These are phyloP conservation scores for Celastrina argiolus DNA, from an alignment of 2,888 invertebrate genomes.

Conservation along the genomic window DNA sequence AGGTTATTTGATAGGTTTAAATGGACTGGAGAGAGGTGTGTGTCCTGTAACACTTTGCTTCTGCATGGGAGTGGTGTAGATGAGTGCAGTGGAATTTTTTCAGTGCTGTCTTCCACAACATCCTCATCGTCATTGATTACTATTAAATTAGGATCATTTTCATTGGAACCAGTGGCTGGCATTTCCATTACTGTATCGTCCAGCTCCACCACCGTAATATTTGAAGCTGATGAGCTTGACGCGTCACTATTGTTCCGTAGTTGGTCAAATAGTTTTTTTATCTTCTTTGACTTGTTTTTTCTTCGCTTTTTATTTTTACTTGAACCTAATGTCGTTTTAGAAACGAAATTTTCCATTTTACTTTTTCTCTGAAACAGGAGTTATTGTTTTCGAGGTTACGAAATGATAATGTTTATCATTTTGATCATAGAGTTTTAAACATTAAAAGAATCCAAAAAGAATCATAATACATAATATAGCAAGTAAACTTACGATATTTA, in stretches of 20 bases:
- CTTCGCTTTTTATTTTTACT: conserved; percentile 26
- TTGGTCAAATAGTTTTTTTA: conserved; percentile 41
- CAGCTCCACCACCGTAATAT: conserved; percentile 39
- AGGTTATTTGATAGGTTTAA: conserved; percentile 32
- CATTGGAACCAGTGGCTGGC: conserved; percentile 22
- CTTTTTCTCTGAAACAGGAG: not conserved
- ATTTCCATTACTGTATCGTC: conserved; percentile 30
- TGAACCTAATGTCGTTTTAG: not conserved
- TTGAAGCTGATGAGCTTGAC: conserved; percentile 24
- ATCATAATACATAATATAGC: not conserved
- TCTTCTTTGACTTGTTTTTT: conserved; percentile 39
- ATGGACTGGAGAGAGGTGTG: conserved; percentile 27
- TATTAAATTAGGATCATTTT: conserved; percentile 31
- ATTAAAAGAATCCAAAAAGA: not conserved
- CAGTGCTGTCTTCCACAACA: conserved; percentile 27
- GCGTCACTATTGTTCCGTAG: conserved; percentile 37
- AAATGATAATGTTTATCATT: not conserved
- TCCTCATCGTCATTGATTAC: conserved; percentile 45
- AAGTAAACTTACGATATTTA: not conserved
- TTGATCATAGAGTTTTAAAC: too few species aligned
- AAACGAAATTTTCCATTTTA: not conserved
- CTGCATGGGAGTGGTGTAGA: conserved; percentile 48
- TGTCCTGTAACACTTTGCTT: conserved; percentile 23
- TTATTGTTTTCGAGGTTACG: not conserved
- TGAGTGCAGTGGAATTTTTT: conserved; percentile 40